phyloP scores from a whole-genome alignment of 2,888 invertebrate species.

The Crossocerus cetratus region DNA sequence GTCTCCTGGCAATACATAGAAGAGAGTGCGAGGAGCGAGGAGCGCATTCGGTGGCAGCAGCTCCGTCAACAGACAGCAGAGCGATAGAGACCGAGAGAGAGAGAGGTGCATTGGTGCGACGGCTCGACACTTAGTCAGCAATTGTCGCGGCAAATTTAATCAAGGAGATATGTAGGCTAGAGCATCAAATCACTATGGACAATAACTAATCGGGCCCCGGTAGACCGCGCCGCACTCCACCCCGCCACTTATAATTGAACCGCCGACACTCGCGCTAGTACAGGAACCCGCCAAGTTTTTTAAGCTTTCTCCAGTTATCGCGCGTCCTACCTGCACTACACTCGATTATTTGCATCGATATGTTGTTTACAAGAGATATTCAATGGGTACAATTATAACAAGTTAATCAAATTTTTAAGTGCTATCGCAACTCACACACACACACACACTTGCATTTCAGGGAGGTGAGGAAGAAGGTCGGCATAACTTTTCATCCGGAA shows the following conservation, averaged over 20 bases:
- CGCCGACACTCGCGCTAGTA: too few relatives aligned
- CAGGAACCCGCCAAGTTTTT: too few relatives aligned
- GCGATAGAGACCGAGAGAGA: too few relatives aligned
- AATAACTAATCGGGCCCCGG: slow-evolving; percentile 18
- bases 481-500: slow-evolving; percentile 84
- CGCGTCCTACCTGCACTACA: too few relatives aligned
- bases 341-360: too few relatives aligned
- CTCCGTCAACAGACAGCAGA: too few relatives aligned
- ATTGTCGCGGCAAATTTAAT: slow-evolving; percentile 72
- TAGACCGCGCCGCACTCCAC: too few relatives aligned
- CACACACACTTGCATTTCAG: slow-evolving; percentile 77
- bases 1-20: slow-evolving; percentile 30
- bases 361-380: too few relatives aligned
- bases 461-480: slow-evolving; percentile 85
- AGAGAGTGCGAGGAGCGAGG: slow-evolving; percentile 12
- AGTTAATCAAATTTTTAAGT: too few relatives aligned
- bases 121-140: slow-evolving; percentile 44
- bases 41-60: neutral
- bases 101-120: slow-evolving; percentile 40
- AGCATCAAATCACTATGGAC: slow-evolving; percentile 27
- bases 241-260: slow-evolving; percentile 19
- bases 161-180: slow-evolving; percentile 57
- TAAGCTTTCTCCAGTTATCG: too few relatives aligned
- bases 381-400: too few relatives aligned
- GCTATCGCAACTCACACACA: too few relatives aligned